Evolutionary conservation across 2,888 invertebrate genomes (phyloP).

Genomic region (Cerastis leucographa): DNA sequence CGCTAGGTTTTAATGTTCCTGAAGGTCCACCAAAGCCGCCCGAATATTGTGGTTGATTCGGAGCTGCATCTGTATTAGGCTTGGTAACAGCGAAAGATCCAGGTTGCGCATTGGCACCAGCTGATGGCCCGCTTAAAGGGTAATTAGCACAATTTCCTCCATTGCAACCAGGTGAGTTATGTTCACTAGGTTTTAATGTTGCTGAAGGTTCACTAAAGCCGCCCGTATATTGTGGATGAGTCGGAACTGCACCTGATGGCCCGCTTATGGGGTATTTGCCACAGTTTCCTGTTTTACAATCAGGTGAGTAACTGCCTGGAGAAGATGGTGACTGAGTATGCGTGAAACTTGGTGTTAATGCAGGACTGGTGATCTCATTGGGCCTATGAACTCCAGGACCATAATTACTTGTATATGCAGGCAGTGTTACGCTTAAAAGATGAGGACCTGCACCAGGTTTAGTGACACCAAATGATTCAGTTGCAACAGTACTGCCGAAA

Average conservation of each 20-base stretch:
- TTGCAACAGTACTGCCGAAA: slow-evolving; percentile 16
- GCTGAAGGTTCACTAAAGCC: not conserved
- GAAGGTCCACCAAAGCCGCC: not conserved
- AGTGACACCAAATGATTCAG: slow-evolving; percentile 24
- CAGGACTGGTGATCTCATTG: slow-evolving; percentile 28
- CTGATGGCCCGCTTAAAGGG: not conserved
- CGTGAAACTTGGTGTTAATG: slow-evolving; percentile 25
- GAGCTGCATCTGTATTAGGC: not conserved
- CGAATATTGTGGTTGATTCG: not conserved
- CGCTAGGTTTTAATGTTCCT: not conserved
- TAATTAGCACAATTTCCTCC: not conserved
- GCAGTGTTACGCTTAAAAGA: slow-evolving; percentile 36
- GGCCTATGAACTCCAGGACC: slow-evolving; percentile 45
- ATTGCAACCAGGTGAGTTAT: not conserved
- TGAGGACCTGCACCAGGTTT: slow-evolving; percentile 45
- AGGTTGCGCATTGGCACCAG: not conserved
- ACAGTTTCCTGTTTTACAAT: slow-evolving; percentile 51
- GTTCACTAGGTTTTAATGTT: not conserved
- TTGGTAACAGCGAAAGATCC: not conserved
- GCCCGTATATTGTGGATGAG: slow-evolving; percentile 7
- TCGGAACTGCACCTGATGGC: not conserved
- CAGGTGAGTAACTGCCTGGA: slow-evolving; percentile 24
- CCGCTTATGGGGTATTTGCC: slow-evolving; percentile 14
- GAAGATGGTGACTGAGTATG: slow-evolving; percentile 34
- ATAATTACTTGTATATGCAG: slow-evolving; percentile 41